A percentile compares a stretch with the other conserved stretches of the same genome.
Conservation (phyloP, 1,140 invertebrate genomes). For the Drosophila pachea region DNA sequence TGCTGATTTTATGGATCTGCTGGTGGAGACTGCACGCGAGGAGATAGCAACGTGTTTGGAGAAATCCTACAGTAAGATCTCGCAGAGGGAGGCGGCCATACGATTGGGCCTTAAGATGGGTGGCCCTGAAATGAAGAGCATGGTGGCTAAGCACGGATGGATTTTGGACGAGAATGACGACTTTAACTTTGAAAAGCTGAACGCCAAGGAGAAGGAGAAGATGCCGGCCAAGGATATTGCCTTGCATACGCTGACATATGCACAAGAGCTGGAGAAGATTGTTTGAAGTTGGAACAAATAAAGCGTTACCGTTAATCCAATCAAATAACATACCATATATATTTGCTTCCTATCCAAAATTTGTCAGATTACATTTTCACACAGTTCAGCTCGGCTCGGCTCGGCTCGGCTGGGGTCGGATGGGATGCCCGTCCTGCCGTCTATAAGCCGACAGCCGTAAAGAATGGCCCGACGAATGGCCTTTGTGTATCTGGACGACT, state of each 20-base stretch:
- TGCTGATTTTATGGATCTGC: conserved; percentile 97
- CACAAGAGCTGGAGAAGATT: conserved; percentile 99
- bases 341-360: conserved; percentile 47
- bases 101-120: conserved; percentile 92
- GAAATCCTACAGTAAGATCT: conserved; percentile 95
- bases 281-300: conserved; percentile 82
- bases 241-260: conserved; percentile 96
- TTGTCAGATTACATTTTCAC: conserved; percentile 75
- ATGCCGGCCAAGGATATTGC: conserved; percentile 94
- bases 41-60: conserved; percentile 98
- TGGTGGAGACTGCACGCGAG: conserved; percentile 96
- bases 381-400: conserved; percentile 42
- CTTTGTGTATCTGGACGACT: not conserved
- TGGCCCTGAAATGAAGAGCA: conserved; percentile 85
- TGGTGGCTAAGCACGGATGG: conserved; percentile 90
- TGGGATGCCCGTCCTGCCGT: conserved; percentile 28
- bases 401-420: conserved; percentile 44
- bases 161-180: conserved; percentile 86
- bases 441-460: conserved; percentile 58
- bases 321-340: conserved; percentile 53
- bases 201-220: conserved; percentile 86
- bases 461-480: conserved; percentile 27
- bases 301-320: conserved; percentile 41
- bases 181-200: conserved; percentile 86
- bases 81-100: conserved; percentile 89